phyloP scores from a whole-genome alignment of 2,113 vertebrate species.

The Asarcornis scutulata region DNA sequence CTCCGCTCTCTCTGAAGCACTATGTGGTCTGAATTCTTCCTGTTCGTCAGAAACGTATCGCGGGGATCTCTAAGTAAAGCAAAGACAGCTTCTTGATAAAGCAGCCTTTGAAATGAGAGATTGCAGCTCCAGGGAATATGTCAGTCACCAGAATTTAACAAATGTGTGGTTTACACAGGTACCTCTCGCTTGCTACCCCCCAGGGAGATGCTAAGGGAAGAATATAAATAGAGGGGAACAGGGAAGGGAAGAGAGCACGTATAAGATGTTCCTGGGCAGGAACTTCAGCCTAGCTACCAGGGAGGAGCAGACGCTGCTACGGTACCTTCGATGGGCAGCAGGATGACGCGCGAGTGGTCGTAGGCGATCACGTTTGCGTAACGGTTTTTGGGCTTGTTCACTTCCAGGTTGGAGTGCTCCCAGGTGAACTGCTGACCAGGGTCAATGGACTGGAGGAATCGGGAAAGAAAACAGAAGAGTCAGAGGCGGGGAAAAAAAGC shows the following conservation, averaged over 20 bases:
- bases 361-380: slow-evolving; percentile 98
- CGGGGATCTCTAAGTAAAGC: neutral
- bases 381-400: slow-evolving; percentile 98
- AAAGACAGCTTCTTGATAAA: slow-evolving; percentile 5
- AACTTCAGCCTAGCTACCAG: rapidly evolving
- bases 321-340: slow-evolving; percentile 93
- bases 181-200: neutral
- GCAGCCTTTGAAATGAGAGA: neutral
- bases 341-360: slow-evolving; percentile 95
- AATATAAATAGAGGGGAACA: neutral
- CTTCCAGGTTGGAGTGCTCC: slow-evolving; percentile 98
- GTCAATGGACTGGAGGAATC: slow-evolving; percentile 88
- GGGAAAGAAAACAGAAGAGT: neutral
- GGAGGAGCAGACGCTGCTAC: rapidly evolving
- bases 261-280: neutral
- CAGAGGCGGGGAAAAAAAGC: neutral
- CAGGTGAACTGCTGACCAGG: slow-evolving; percentile 99
- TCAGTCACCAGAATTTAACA: neutral
- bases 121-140: neutral
- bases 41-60: rapidly evolving
- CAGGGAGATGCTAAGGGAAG: neutral
- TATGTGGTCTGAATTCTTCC: neutral
- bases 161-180: neutral
- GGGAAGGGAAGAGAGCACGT: neutral
- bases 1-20: neutral